Evolutionary conservation across 2,113 vertebrate species (phyloP), one percentile per base, ranked within the genome.

Genomic region (Lasiurus borealis): DNA sequence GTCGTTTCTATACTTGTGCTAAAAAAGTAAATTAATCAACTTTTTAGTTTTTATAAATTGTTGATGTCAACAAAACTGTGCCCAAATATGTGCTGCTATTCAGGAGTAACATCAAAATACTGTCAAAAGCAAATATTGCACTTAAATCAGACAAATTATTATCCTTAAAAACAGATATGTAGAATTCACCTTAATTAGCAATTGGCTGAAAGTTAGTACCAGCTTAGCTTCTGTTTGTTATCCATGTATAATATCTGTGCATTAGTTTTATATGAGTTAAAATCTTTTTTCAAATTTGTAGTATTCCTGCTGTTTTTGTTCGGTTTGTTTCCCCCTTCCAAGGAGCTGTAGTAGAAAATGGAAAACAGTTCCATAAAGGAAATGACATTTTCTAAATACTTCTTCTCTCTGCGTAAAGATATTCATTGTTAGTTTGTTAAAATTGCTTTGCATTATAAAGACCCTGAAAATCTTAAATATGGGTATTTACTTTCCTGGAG

Each of bases 321-420:
- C 66, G 23, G 40, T 62, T 75, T 66, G 6, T 54, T 40, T 57
- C 52, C 15, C 5, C 18, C 52, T 16, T 21, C 19, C 54, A 94
- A 59, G 16, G 31, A 80, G 15, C 9, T 57, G 27, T 48, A 76
- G 21, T 75, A 88, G 40, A 90, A 92, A 94, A 90, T 54, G 57
- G 46, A 96, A 97, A 90, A 31, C 40, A 88, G 66, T 88, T 36
- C 52, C 54, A 8, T 57, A 85, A 92, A 91, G 34, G 15, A 95
- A 95, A 84, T 91, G 44, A 5, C 77, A 78, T 82, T 96, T 94
- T 90, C 75, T 84, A 88, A 95, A 82, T 94, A 89, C 19, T 73
- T 31, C 91, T 93, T 91, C 71, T 94, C 76, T 31, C 10, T 72
- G 11, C 6, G 46, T 66, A 94, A 91, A 69, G 21, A 94, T 29